A percentile compares a stretch with the other conserved stretches of the same genome.
Conservation (phyloP, 1,140 invertebrate species). For the Lepidurus couesii region DNA sequence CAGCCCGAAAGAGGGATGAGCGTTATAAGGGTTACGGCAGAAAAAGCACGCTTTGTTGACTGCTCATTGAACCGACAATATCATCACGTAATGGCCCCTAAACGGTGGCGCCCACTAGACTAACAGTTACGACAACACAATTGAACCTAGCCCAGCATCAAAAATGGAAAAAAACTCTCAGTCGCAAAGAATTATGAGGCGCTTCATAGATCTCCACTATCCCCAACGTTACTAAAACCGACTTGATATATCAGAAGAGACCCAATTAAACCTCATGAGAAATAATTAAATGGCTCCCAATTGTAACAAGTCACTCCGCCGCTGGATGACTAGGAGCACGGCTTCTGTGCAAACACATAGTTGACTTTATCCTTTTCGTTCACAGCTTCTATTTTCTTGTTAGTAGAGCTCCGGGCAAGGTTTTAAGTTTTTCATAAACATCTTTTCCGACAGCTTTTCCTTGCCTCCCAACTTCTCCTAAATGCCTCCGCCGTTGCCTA, state of each 20-base stretch:
- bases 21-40: constrained; percentile 17
- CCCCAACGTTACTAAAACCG: neutral
- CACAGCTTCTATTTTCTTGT: neutral
- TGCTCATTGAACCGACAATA: constrained; percentile 22
- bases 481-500: constrained; percentile 20
- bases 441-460: neutral
- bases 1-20: neutral
- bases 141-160: neutral
- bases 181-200: neutral
- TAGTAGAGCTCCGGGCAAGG: neutral
- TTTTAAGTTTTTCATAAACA: too few relatives aligned
- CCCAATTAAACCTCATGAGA: constrained; percentile 5
- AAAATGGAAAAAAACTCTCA: neutral
- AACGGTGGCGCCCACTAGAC: constrained; percentile 17
- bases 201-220: neutral
- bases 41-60: constrained; percentile 22
- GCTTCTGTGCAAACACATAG: too few relatives aligned
- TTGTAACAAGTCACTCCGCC: too few relatives aligned
- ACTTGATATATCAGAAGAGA: neutral
- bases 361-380: neutral
- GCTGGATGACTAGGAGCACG: too few relatives aligned
- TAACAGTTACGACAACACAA: constrained; percentile 22
- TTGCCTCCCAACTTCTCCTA: neutral
- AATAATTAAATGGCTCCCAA: neutral
- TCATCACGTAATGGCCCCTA: constrained; percentile 21